Evolutionary conservation across 2,797 vertebrate species (phyloP), one percentile per base, ranked within the genome.

Genomic region (Passerculus sandwichensis): DNA sequence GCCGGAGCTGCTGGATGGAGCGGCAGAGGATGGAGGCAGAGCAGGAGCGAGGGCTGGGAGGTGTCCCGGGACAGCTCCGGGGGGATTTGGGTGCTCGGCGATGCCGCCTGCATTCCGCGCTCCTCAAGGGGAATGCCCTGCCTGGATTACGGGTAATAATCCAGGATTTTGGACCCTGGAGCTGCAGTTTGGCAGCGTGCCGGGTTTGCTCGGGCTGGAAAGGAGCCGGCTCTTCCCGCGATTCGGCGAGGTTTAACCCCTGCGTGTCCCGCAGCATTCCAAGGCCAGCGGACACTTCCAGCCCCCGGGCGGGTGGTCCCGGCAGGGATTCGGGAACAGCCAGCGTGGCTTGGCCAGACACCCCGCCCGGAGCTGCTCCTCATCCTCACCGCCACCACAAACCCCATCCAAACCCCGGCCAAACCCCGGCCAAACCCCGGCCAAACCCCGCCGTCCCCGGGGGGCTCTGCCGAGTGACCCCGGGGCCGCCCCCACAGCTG

Each of bases 61-160:
- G 7, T 29, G 47, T 11, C 30, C 56, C 3, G 0, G n/a, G 29
- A 2, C 30, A 11, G 20, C 5, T 22, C 61, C 78, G 5, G 67
- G 1, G 14, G 71, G 42, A 11, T 71, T 81, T 3, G 70, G 81
- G 61, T 5, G 3, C 42, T n/a, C 1, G 44, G 30, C 4, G 30
- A 0, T 10, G 18, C 45, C 8, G 83, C 79, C 9, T 26, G 42
- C 4, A 0, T 25, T 45, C 56, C 36, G 2, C 9, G 1, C 45
- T 72, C 30, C 34, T 27, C 19, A 0, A 2, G 22, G 2, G 1
- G 22, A 30, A 25, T 6, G 5, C 21, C 59, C 65, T 2, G 1
- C 21, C 64, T 2, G 19, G 19, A 29, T 21, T 18, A 2, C 0
- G 4, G 48, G 10, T 17, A 25, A 76, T 18, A 38, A 51, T 15